Evolutionary conservation across 2,888 invertebrate species (phyloP).

Genomic region (Actias luna): DNA sequence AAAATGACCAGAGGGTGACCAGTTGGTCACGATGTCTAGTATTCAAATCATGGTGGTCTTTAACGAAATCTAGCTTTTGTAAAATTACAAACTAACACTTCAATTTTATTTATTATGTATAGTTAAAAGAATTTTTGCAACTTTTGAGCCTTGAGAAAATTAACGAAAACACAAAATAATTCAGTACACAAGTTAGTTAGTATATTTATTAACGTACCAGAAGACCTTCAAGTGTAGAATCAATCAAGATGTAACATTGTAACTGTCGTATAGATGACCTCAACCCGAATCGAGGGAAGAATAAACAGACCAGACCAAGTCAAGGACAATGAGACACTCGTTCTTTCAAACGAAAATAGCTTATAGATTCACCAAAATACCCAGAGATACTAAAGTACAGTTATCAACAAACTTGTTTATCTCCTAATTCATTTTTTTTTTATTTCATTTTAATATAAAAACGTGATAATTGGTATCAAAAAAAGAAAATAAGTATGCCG

Average conservation of each 20-base stretch:
- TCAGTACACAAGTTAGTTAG: not conserved
- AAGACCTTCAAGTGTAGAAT: not conserved
- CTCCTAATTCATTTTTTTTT: not conserved
- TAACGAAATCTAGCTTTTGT: too few relatives aligned
- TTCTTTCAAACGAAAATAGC: conserved; percentile 7
- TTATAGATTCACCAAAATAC: not conserved
- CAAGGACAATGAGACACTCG: not conserved
- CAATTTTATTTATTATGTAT: too few relatives aligned
- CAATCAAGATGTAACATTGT: not conserved
- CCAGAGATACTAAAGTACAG: not conserved
- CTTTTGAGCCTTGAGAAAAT: too few relatives aligned
- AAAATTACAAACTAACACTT: too few relatives aligned
- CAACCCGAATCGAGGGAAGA: not conserved
- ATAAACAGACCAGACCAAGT: not conserved
- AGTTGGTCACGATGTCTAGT: too few relatives aligned
- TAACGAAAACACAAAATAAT: too few relatives aligned
- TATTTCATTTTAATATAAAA: not conserved
- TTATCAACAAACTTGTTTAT: not conserved
- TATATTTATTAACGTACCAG: not conserved
- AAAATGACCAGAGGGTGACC: not conserved
- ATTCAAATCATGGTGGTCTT: too few relatives aligned
- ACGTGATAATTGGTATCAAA: too few relatives aligned
- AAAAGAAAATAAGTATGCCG: too few relatives aligned
- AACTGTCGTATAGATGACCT: not conserved
- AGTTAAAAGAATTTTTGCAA: too few relatives aligned